Percentiles rank a stretch among this genome's conserved stretches.
Conservation (phyloP, 1,140 invertebrate genomes). For the Drosophila fuyamai region DNA sequence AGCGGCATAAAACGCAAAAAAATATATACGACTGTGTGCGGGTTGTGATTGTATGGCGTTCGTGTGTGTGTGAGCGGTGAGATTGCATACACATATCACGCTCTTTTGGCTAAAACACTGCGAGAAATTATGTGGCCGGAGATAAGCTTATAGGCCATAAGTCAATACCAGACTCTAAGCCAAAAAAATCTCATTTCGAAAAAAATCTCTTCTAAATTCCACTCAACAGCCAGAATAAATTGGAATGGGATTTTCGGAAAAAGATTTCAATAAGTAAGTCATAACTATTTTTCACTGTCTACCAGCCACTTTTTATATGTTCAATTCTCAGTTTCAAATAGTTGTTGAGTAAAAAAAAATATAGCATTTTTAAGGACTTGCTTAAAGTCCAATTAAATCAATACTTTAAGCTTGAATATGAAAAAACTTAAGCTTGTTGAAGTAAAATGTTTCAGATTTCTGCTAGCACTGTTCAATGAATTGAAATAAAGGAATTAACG, state of each 20-base stretch:
- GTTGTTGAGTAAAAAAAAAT: too few species aligned
- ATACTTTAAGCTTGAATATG: too few species aligned
- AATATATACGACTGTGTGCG: conserved; percentile 48
- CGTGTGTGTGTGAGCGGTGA: conserved; percentile 19
- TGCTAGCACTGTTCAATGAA: too few species aligned
- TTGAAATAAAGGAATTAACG: too few species aligned
- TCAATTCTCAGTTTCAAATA: too few species aligned
- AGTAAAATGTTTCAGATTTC: too few species aligned
- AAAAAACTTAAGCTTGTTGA: too few species aligned
- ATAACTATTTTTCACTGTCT: too few species aligned
- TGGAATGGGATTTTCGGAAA: neutral
- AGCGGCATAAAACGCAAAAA: conserved; percentile 79
- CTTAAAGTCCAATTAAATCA: too few species aligned
- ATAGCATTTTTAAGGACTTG: too few species aligned
- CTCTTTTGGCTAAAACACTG: conserved; percentile 39
- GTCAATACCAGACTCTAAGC: neutral
- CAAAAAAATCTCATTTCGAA: conserved; percentile 7
- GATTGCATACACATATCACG: conserved; percentile 42
- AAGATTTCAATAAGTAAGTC: too few species aligned
- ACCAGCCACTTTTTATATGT: too few species aligned
- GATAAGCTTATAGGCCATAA: conserved; percentile 2
- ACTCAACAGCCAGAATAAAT: neutral
- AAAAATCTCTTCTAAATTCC: conserved; percentile 1
- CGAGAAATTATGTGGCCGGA: conserved; percentile 24
- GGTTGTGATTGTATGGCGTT: conserved; percentile 37